phyloP scores from a whole-genome alignment of 2,888 invertebrate species.

The Drosophila phalerata region DNA sequence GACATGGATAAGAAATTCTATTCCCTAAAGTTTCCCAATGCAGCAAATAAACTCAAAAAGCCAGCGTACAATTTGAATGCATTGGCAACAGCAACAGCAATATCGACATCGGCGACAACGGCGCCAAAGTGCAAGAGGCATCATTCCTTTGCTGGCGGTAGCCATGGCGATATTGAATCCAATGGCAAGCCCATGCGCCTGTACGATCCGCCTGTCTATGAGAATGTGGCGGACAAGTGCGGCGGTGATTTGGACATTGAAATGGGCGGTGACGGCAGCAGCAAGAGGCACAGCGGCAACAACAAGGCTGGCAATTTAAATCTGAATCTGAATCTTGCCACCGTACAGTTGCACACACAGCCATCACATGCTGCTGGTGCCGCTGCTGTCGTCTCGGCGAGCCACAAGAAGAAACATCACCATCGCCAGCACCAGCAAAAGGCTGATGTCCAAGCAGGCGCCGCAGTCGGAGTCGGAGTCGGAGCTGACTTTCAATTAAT shows the following conservation, averaged over 20 bases:
- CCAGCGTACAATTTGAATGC: slow-evolving; percentile 52
- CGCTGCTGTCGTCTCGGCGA: slow-evolving; percentile 61
- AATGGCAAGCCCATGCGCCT: slow-evolving; percentile 79
- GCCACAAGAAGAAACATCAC: slow-evolving; percentile 83
- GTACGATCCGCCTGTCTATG: slow-evolving; percentile 86
- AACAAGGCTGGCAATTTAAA: slow-evolving; percentile 30
- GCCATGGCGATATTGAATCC: slow-evolving; percentile 84
- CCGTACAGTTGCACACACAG: slow-evolving; percentile 74
- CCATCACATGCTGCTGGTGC: slow-evolving; percentile 35
- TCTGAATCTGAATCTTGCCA: slow-evolving; percentile 59
- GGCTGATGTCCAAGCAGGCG: slow-evolving; percentile 53
- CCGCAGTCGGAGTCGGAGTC: slow-evolving; percentile 5
- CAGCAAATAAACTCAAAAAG: slow-evolving; percentile 55
- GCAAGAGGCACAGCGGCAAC: slow-evolving; percentile 27
- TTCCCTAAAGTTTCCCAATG: slow-evolving; percentile 82
- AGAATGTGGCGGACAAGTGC: slow-evolving; percentile 88
- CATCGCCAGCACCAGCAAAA: slow-evolving; percentile 84
- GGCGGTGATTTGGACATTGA: slow-evolving; percentile 63
- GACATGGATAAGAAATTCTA: slow-evolving; percentile 84
- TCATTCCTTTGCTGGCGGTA: slow-evolving; percentile 85
- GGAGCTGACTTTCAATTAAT: slow-evolving; percentile 78
- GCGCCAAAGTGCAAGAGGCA: slow-evolving; percentile 84
- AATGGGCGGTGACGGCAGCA: slow-evolving; percentile 58
- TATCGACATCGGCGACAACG: slow-evolving; percentile 22
- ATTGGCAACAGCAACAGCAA: slow-evolving; percentile 55